A percentile compares a stretch with the other conserved stretches of the same genome.
phyloP scores from a whole-genome alignment of 1,140 invertebrate genomes.

The Pristionchus pacificus region DNA sequence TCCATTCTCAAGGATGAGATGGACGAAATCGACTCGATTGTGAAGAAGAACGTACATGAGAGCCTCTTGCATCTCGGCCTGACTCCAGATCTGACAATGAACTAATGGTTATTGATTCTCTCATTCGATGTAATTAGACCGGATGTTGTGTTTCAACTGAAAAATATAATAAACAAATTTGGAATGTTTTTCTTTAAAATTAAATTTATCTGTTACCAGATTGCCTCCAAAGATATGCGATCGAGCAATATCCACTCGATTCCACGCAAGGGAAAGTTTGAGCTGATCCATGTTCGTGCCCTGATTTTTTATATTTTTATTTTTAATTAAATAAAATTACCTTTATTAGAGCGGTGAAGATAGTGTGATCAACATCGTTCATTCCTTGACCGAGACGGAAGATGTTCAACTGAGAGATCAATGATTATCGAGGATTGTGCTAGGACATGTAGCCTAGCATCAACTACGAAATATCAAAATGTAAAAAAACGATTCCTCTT shows the following conservation, averaged over 20 bases:
- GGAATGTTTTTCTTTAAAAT: too few relatives aligned
- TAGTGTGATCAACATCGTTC: conserved; percentile 51
- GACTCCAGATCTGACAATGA: not conserved
- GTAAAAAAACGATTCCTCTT: too few relatives aligned
- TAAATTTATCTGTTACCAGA: too few relatives aligned
- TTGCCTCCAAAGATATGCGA: conserved; percentile 73
- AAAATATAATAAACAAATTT: too few relatives aligned
- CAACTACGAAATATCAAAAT: too few relatives aligned
- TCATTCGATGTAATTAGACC: too few relatives aligned
- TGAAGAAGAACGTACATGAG: not conserved
- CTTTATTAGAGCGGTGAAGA: conserved; percentile 52
- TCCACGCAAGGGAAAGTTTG: conserved; percentile 86
- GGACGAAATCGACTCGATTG: conserved; percentile 76
- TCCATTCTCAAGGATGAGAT: conserved; percentile 85
- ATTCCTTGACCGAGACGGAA: conserved; percentile 47
- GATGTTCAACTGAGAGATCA: conserved; percentile 47
- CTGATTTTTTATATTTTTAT: not conserved
- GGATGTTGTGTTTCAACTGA: too few relatives aligned
- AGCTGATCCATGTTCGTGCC: conserved; percentile 42
- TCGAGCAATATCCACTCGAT: conserved; percentile 88
- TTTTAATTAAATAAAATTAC: conserved; percentile 27
- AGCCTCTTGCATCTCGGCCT: not conserved
- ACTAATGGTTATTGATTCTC: too few relatives aligned
- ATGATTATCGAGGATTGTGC: too few relatives aligned
- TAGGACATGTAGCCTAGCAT: too few relatives aligned